Evolutionary conservation across 2,888 invertebrate species (phyloP).

Genomic region (Thymelicus acteon): DNA sequence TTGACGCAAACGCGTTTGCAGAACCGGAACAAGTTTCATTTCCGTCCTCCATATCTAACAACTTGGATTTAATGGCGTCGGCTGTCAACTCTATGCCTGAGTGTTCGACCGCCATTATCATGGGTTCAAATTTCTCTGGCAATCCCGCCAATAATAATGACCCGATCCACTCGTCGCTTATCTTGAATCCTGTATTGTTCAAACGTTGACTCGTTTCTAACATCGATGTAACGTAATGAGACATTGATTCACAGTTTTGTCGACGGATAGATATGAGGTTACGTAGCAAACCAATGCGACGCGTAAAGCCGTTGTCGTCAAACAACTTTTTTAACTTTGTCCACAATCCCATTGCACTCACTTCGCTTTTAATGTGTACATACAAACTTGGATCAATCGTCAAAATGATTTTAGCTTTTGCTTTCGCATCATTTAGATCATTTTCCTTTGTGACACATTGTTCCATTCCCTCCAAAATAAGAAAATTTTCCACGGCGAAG

Average conservation of each 20-base stretch:
- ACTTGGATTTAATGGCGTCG: slow-evolving; percentile 37
- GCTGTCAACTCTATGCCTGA: slow-evolving; percentile 37
- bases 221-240: slow-evolving; percentile 34
- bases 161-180: slow-evolving; percentile 38
- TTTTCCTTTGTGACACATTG: background rate
- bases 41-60: slow-evolving; percentile 35
- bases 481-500: slow-evolving; percentile 8
- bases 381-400: background rate
- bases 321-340: background rate
- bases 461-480: background rate
- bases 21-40: slow-evolving; percentile 14
- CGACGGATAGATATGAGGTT: slow-evolving; percentile 41
- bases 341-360: background rate
- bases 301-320: background rate
- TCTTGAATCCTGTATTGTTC: slow-evolving; percentile 38
- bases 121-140: slow-evolving; percentile 38
- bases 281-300: slow-evolving; percentile 38
- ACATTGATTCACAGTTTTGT: slow-evolving; percentile 38
- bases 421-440: background rate
- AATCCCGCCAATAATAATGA: slow-evolving; percentile 41
- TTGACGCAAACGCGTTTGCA: background rate
- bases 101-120: slow-evolving; percentile 44
- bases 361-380: no score
- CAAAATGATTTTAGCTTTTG: background rate
- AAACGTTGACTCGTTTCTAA: slow-evolving; percentile 36